phyloP scores from a whole-genome alignment of 64 coral and sea anemone species.

The Pocillopora verrucosa region DNA sequence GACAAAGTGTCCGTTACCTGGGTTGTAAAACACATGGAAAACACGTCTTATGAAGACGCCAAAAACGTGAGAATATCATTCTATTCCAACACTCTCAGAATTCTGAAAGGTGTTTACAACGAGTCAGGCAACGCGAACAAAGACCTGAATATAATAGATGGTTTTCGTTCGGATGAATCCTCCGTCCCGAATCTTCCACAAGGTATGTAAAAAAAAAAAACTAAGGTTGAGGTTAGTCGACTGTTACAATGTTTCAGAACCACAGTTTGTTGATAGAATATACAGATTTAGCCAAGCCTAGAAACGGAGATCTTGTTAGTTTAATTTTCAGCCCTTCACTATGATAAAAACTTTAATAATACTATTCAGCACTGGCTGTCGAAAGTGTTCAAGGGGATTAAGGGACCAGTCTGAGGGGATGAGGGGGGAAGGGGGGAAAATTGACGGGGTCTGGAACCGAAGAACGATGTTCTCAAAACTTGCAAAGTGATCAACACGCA shows the following conservation, averaged over 20 bases:
- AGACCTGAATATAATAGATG: neutral
- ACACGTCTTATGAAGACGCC: constrained; percentile 80
- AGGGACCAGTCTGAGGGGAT: too few species aligned
- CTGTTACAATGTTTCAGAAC: too few species aligned
- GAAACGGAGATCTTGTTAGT: neutral
- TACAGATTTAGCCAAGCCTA: neutral
- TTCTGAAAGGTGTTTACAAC: constrained; percentile 33
- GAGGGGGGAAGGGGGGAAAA: too few species aligned
- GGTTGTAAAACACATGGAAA: constrained; percentile 61
- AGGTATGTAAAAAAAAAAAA: constrained; percentile 19
- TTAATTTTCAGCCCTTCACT: too few species aligned
- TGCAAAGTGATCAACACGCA: too few species aligned
- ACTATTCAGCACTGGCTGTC: too few species aligned
- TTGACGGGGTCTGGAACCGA: too few species aligned
- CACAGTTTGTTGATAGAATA: too few species aligned
- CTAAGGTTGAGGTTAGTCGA: neutral
- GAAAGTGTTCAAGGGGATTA: too few species aligned
- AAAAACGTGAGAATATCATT: constrained; percentile 38
- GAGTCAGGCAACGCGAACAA: neutral
- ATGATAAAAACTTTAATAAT: too few species aligned
- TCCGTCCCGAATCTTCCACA: neutral
- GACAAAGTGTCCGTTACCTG: constrained; percentile 63
- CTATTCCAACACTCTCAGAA: constrained; percentile 39
- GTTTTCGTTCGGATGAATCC: neutral
- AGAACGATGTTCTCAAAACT: too few species aligned